phyloP scores from a whole-genome alignment of 1,140 invertebrate species.

The Listronotus oregonensis region DNA sequence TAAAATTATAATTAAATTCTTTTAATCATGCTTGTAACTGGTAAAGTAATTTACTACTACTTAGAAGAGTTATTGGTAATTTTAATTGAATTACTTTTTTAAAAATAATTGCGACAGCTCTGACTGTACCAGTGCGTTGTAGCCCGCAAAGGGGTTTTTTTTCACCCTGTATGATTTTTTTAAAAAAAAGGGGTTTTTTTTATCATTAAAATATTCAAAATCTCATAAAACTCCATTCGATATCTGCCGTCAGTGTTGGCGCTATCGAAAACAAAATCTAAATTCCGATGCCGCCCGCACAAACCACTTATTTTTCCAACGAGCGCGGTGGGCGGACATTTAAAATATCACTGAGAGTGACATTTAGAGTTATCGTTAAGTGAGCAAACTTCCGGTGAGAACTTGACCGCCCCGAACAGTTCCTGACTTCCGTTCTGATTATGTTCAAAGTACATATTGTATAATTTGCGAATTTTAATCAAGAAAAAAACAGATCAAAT shows the following conservation, averaged over 20 bases:
- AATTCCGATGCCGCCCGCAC: background rate
- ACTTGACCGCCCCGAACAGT: constrained; percentile 17
- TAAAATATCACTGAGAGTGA: constrained; percentile 22
- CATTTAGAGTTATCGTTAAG: constrained; percentile 23
- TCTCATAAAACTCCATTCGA: background rate
- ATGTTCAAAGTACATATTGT: background rate
- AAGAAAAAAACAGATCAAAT: no score
- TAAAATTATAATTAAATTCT: no score
- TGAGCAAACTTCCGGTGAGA: constrained; percentile 23
- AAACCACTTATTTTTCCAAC: constrained; percentile 11
- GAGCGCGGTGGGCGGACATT: constrained; percentile 13
- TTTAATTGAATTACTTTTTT: no score
- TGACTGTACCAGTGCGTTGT: no score
- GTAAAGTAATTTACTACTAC: no score
- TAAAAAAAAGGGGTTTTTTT: no score
- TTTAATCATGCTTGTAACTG: no score
- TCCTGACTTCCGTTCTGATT: constrained; percentile 18
- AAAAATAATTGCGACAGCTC: no score
- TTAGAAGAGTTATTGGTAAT: no score
- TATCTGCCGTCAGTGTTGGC: background rate
- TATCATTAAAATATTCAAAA: background rate
- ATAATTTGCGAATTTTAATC: no score
- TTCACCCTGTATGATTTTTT: no score
- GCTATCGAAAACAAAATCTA: background rate
- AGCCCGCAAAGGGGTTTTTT: no score